Evolutionary conservation across 2,888 invertebrate species (phyloP), one percentile per base, ranked within the genome.

Genomic region (Odontocerum albicorne): DNA sequence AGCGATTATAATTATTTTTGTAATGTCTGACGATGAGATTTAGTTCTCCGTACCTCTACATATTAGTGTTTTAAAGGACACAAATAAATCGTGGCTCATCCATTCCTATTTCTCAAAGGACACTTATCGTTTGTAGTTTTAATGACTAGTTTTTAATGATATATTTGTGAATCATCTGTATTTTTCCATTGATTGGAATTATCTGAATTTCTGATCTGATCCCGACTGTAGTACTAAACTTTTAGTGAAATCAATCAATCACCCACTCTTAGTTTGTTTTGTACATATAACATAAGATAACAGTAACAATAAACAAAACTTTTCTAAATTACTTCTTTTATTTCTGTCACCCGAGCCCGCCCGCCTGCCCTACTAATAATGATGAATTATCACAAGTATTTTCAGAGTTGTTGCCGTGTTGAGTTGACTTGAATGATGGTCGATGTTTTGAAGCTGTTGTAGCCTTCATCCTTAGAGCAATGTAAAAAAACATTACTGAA

Each of bases 221-320:
- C 39, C 49, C 32, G 53, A 57, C 57, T 43, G 57, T 58, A 58
- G 57, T 50, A 40, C 46, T 49, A 39, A 58, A 58, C 42, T 54
- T 45, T 46, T 58, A 39, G 54, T 58, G 42, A 54, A 58, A 54
- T 42, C 57, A 55, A n/a, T n/a, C n/a, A n/a, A n/a, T n/a, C 22
- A 33, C 40, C 47, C 56, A 44, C 33, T 57, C 39, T 60, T 42
- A 49, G 47, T 77, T 76, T 74, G 74, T 58, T 62, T 75, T 77
- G 77, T 77, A 77, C 77, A 77, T 77, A 73, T 75, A 74, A 70
- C 66, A 74, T 71, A 75, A 77, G 77, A 75, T 69, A 50, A 75
- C 71, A 69, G 73, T 74, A 76, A 75, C 72, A 75, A 74, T 75
- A 73, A 74, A 71, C 69, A 68, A 75, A 76, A 73, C 70, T 74